phyloP scores from a whole-genome alignment of 2,888 invertebrate genomes.

The Calephelis perditalis region DNA sequence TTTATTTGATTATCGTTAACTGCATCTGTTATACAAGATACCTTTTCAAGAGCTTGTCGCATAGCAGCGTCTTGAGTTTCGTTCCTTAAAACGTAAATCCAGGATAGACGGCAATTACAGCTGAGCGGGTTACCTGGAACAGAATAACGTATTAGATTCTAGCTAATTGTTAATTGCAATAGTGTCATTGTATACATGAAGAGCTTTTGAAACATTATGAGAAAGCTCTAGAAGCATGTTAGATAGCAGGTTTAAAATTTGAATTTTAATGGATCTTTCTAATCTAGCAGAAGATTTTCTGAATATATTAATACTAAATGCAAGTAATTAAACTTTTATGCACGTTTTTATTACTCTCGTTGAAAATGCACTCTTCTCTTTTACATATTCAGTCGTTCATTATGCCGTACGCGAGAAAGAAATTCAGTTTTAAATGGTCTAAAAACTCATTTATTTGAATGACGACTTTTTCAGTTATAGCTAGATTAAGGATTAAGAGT shows the following conservation, averaged over 20 bases:
- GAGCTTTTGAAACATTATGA: constrained; percentile 24
- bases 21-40: constrained; percentile 82
- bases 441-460: not conserved
- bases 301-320: constrained; percentile 28
- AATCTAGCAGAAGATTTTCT: constrained; percentile 25
- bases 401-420: constrained; percentile 18
- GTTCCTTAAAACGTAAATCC: constrained; percentile 87
- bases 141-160: constrained; percentile 30
- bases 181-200: constrained; percentile 22
- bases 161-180: constrained; percentile 24
- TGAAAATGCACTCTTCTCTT: constrained; percentile 28
- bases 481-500: not conserved
- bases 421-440: not conserved
- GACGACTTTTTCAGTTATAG: constrained; percentile 11
- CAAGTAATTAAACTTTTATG: constrained; percentile 31
- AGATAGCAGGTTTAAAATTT: constrained; percentile 25
- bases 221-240: constrained; percentile 24
- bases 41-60: constrained; percentile 82
- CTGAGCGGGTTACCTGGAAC: constrained; percentile 87
- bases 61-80: constrained; percentile 84
- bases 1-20: constrained; percentile 48
- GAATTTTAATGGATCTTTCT: constrained; percentile 30
- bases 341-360: constrained; percentile 24
- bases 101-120: constrained; percentile 90
- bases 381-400: constrained; percentile 27